phyloP scores from a whole-genome alignment of 2,113 vertebrate genomes.

The Brienomyrus longianalis region DNA sequence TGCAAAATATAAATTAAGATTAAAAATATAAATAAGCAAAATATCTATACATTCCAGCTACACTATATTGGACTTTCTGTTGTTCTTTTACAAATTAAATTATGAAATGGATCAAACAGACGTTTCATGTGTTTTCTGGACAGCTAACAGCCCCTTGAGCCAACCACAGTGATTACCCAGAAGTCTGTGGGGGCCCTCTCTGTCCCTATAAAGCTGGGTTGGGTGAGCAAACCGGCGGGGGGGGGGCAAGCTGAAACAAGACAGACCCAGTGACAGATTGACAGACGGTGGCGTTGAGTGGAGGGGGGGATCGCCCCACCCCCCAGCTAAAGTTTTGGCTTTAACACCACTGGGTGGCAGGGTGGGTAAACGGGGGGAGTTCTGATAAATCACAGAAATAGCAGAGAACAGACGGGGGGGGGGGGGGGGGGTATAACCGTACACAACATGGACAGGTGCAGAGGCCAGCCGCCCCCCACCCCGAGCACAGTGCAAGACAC shows the following conservation, averaged over 20 bases:
- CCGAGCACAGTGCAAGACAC: conserved; percentile 36
- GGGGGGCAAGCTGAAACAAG: conserved; percentile 50
- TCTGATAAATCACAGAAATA: conserved; percentile 34
- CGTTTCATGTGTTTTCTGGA: not conserved
- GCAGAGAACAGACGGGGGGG: conserved; percentile 8
- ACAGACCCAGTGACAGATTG: conserved; percentile 32
- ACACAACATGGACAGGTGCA: conserved; percentile 26
- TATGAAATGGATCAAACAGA: not conserved
- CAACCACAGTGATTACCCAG: not conserved
- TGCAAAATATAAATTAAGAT: not conserved
- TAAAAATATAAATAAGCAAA: not conserved
- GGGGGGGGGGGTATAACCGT: conserved; percentile 4
- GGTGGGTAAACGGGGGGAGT: not conserved
- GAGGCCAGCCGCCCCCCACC: not conserved
- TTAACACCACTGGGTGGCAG: not conserved
- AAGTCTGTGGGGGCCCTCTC: not conserved
- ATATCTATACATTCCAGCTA: not conserved
- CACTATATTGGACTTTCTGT: not conserved
- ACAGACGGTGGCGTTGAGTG: conserved; percentile 13
- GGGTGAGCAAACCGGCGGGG: conserved; percentile 32
- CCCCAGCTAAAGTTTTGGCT: not conserved
- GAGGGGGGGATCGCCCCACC: not conserved
- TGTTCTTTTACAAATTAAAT: not conserved
- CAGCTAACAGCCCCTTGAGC: not conserved
- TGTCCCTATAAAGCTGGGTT: not conserved